Evolutionary conservation across 2,888 invertebrate species (phyloP), one percentile per base, ranked within the genome.

Genomic region (Drosophila heteroneura): DNA sequence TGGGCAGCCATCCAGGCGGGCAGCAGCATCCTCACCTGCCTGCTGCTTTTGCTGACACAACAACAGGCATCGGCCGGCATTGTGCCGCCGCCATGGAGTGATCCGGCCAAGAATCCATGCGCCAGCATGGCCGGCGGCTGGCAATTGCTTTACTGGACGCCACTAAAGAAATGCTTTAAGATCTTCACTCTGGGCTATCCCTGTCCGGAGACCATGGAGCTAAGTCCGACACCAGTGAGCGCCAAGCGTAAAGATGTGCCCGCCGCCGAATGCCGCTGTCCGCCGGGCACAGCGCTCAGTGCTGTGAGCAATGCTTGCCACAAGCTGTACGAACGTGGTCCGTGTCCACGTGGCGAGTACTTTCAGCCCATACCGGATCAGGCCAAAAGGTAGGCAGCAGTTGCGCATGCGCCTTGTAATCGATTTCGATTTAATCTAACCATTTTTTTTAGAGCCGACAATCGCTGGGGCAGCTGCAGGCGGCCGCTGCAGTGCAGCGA

Each of bases 91-190:
- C 97, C 97, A 14, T 97, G 97, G 97, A 97, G 97, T 60, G 96
- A 97, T 92, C 96, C 97, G 1, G 94, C 95, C 76, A 94, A 95
- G 85, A 97, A 97, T 93, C 97, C 97, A 0, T 97, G 97, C 85
- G 97, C 97, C 5, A 94, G 95, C 4, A 95, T 96, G 92, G 96
- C 97, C 0, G 95, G 96, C 74, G 97, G 97, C 56, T 97, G 97
- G 97, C 97, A 97, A 89, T 94, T 97, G 91, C 94, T 97, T 65
- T 97, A 96, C 93, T 97, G 97, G 97, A 96, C 97, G 12, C 94
- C 95, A 1, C 96, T 97, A 92, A 96, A 96, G 75, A 96, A 96
- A 93, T 97, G 97, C 94, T 97, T 97, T 92, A 97, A 96, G 92
- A 97, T 97, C 93, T 97, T 97, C 91, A 96, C 97, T 94, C 96